Conservation (phyloP, 2,888 invertebrate genomes). For the Nomada flava region DNA sequence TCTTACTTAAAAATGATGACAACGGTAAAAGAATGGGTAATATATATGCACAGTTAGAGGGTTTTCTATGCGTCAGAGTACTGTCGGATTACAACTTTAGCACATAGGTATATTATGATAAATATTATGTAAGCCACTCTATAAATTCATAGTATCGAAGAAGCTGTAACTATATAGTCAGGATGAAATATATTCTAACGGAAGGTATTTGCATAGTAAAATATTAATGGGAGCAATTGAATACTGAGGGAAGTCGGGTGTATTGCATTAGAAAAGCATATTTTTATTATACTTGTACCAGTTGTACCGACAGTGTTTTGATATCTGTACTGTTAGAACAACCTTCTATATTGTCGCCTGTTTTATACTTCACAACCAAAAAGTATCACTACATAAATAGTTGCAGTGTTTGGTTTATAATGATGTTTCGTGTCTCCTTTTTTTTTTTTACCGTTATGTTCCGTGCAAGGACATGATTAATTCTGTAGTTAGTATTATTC, state of each 20-base stretch:
- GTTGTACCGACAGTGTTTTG: slow-evolving; percentile 61
- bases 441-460: slow-evolving; percentile 57
- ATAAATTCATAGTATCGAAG: slow-evolving; percentile 44
- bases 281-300: slow-evolving; percentile 57
- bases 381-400: slow-evolving; percentile 66
- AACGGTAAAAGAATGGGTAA: slow-evolving; percentile 56
- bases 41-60: slow-evolving; percentile 59
- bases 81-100: slow-evolving; percentile 58
- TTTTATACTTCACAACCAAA: slow-evolving; percentile 71
- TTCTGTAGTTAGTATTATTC: slow-evolving; percentile 67
- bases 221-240: slow-evolving; percentile 60
- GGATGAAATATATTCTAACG: slow-evolving; percentile 4
- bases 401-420: slow-evolving; percentile 67
- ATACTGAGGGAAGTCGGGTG: slow-evolving; percentile 37
- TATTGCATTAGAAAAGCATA: slow-evolving; percentile 44
- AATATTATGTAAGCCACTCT: slow-evolving; percentile 50
- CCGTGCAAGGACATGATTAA: slow-evolving; percentile 62
- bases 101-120: slow-evolving; percentile 40
- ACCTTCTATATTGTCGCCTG: slow-evolving; percentile 63
- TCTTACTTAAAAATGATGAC: slow-evolving; percentile 64
- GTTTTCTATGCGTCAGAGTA: slow-evolving; percentile 60
- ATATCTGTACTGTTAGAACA: slow-evolving; percentile 55
- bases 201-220: slow-evolving; percentile 36
- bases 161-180: slow-evolving; percentile 14
- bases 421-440: slow-evolving; percentile 57